Percentiles rank a stretch among this genome's conserved stretches.
phyloP scores from a whole-genome alignment of 2,797 vertebrate genomes.

The Yasuhikotakia modesta region DNA sequence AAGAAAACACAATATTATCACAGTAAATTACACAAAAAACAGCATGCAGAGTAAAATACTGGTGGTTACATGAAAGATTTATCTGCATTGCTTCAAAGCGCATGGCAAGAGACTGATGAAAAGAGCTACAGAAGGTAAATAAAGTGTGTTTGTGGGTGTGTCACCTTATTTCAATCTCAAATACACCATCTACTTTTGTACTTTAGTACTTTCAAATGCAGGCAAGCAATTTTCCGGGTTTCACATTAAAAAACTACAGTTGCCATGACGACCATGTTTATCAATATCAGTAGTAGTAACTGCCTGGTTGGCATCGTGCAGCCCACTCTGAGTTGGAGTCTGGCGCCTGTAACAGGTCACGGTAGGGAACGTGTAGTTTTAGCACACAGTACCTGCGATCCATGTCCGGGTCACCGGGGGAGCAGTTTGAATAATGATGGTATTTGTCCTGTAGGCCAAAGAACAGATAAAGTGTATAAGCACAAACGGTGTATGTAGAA shows the following conservation, averaged over 20 bases:
- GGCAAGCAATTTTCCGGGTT: background rate
- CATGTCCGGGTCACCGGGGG: constrained; percentile 84
- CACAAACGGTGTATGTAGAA: background rate
- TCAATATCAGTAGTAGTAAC: constrained; percentile 42
- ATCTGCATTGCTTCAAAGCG: constrained; percentile 78
- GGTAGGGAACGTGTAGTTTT: constrained; percentile 79
- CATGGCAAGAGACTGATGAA: constrained; percentile 65
- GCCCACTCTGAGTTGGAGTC: constrained; percentile 72
- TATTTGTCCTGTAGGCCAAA: constrained; percentile 80
- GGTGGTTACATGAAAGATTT: constrained; percentile 17
- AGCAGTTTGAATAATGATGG: constrained; percentile 82
- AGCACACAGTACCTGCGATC: constrained; percentile 91
- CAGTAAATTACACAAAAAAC: constrained; percentile 20
- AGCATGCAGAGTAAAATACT: constrained; percentile 19
- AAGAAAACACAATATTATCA: background rate
- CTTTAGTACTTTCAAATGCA: background rate
- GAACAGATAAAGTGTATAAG: background rate
- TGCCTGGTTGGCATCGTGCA: constrained; percentile 69
- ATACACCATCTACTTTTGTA: background rate
- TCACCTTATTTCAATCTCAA: background rate
- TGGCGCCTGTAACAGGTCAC: constrained; percentile 73
- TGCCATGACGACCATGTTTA: too few relatives aligned
- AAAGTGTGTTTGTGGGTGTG: background rate
- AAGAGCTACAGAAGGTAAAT: constrained; percentile 6
- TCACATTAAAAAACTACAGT: background rate